phyloP scores from a whole-genome alignment of 2,888 invertebrate species.

The Arrhopalites spinosus region DNA sequence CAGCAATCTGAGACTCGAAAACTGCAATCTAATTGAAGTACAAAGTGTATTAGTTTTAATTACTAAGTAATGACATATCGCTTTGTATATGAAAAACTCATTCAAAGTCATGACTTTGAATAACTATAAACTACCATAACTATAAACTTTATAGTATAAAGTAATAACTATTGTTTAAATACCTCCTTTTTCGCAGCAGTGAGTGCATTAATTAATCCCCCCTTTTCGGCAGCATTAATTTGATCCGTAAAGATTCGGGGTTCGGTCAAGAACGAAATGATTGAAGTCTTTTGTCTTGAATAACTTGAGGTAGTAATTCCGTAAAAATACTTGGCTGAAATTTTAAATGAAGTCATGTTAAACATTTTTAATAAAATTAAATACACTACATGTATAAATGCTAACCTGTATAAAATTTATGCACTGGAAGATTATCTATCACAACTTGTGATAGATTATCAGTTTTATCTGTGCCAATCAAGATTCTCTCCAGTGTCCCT shows the following conservation, averaged over 20 bases:
- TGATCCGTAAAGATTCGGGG: constrained; percentile 52
- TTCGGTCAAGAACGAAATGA: constrained; percentile 25
- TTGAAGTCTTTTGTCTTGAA: constrained; percentile 27
- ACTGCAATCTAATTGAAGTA: constrained; percentile 18
- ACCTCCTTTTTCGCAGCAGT: constrained; percentile 35
- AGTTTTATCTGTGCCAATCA: constrained; percentile 38
- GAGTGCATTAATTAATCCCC: constrained; percentile 42
- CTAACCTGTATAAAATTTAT: constrained; percentile 39
- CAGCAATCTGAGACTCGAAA: constrained; percentile 42
- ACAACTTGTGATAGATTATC: constrained; percentile 41
- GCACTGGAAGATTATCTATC: constrained; percentile 27
- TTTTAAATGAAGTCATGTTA: not conserved
- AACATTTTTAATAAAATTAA: too few relatives aligned
- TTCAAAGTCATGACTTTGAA: too few relatives aligned
- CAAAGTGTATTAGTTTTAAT: too few relatives aligned
- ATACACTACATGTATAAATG: too few relatives aligned
- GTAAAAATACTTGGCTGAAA: constrained; percentile 29
- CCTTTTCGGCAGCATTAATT: constrained; percentile 49
- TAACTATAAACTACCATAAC: too few relatives aligned
- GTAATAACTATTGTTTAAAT: too few relatives aligned
- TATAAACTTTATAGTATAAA: too few relatives aligned
- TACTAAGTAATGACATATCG: too few relatives aligned
- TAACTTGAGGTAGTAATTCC: constrained; percentile 33
- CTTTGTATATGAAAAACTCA: too few relatives aligned
- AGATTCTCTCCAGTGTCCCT: constrained; percentile 32